Base-by-base conservation (phyloP, 2,888 invertebrate genomes). In the Mythimna vitellina region DNA sequence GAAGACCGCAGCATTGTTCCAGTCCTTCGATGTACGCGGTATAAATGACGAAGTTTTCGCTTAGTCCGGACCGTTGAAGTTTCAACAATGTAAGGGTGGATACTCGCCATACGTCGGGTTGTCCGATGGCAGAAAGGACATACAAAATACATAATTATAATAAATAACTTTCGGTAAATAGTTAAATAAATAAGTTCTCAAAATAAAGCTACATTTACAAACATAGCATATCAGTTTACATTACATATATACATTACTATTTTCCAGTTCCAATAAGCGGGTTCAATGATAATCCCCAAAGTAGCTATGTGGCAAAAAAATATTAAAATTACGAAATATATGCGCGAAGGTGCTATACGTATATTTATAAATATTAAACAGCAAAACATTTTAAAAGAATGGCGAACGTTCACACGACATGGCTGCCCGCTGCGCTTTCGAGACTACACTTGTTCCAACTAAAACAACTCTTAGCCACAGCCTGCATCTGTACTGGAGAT, bases 401-500 rank as follows among this genome's bases (percentile, higher is more conserved):
- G 17, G 56, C 64, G 53, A 32, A 62, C 68, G 66, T 73, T 82
- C 68, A 78, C 70, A 70, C 63, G 60, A 77, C 72, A 76, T 57
- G 56, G 73, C 53, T 64, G 73, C 70, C 60, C 71, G 74, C 72
- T 85, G 80, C 82, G 68, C 76, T 82, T 80, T 76, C 49, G 12
- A 65, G 70, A 78, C 56, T 81, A 73, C 80, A 68, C 75, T 78
- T 77, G 73, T 70, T 73, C 29, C 65, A 35, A 56, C 63, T 75
- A 69, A 78, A 84, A 78, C 78, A 81, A 81, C 77, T 81, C 70
- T 77, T 20, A 22, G 63, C 63, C 87, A 84, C 84, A 89, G 89
- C 67, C 67, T 85, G 78, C 68, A 69, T 58, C 35, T 3, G 12
- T 56, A 54, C 49, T 17, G 10, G 51, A 69, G 9, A 12, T 61